Evolutionary conservation across 2,888 invertebrate species (phyloP), one percentile per base, ranked within the genome.

Genomic region (Rutpela maculata): DNA sequence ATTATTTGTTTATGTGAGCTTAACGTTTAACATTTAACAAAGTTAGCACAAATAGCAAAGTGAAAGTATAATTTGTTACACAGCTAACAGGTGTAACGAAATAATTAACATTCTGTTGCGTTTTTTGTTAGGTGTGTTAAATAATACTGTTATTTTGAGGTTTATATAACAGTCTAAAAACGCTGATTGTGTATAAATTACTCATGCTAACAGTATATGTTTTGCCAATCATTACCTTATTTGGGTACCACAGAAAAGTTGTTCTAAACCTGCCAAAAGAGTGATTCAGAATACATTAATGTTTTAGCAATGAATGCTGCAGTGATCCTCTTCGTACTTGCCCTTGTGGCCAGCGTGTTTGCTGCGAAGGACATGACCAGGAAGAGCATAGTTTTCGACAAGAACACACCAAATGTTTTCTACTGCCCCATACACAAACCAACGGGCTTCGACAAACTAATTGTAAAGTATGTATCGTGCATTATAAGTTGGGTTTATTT

Each of bases 381-480:
- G 79, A 95, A 95, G 89, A 94, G 94, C 74, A 95, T 95, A 82
- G 95, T 95, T 55, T 95, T 93, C 87, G 95, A 95, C 87, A 94
- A 95, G 86, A 94, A 95, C 86, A 95, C 95, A 0, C 95, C 95
- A 10, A 94, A 95, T 85, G 94, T 95, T 17, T 95, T 95, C 88
- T 95, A 95, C 88, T 95, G 95, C 86, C 95, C 95, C 0, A 93
- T 94, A 86, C 93, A 94, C 81, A 95, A 95, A 86, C 95, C 95
- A n/a, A 93, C 93, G 5, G 93, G 94, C 50, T 92, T 95, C 86
- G 94, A 94, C 81, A 95, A 95, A 88, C 91, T 95, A 88, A 93
- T 94, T 80, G 95, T 95, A 38, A 92, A 92, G 92, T 92, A 88
- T 89, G 89, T 87, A 76, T 7, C 15, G n/a, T 10, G 31, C 12